A percentile compares a stretch with the other conserved stretches of the same genome.
phyloP scores from a whole-genome alignment of 1,140 invertebrate species.

The Coenobita brevimanus region DNA sequence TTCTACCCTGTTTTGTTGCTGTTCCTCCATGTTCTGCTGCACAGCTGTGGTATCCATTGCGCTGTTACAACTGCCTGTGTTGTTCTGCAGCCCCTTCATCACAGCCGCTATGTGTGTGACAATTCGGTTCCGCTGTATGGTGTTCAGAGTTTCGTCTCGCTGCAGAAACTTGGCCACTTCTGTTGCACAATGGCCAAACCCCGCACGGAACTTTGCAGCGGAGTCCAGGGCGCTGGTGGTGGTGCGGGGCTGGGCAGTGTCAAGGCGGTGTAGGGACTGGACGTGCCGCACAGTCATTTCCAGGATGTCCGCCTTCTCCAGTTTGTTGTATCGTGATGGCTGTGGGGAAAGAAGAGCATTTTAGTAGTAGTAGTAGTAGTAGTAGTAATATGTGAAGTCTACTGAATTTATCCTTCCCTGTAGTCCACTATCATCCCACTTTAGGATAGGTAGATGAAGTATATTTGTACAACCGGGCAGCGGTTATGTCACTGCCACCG shows the following conservation, averaged over 20 bases:
- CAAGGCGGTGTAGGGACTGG: slow-evolving; percentile 83
- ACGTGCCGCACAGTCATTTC: slow-evolving; percentile 59
- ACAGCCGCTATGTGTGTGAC: slow-evolving; percentile 38
- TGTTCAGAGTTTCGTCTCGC: slow-evolving; percentile 21
- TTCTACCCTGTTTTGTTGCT: neutral
- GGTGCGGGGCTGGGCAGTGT: slow-evolving; percentile 80
- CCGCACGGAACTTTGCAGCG: slow-evolving; percentile 50
- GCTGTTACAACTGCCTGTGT: neutral
- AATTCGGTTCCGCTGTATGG: slow-evolving; percentile 34
- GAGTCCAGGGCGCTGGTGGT: slow-evolving; percentile 22
- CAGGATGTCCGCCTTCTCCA: slow-evolving; percentile 95
- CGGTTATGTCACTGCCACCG: no score
- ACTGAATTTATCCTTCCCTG: no score
- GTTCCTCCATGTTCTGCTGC: neutral
- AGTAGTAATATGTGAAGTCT: no score
- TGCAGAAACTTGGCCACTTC: slow-evolving; percentile 54
- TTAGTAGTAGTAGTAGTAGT: no score
- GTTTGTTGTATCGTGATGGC: slow-evolving; percentile 58
- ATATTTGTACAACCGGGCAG: no score
- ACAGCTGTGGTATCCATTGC: neutral
- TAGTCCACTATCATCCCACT: no score
- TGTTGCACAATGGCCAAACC: slow-evolving; percentile 49
- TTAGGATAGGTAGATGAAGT: no score
- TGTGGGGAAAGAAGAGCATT: slow-evolving; percentile 75
- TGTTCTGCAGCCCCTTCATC: slow-evolving; percentile 26